A percentile compares a stretch with the other conserved stretches of the same genome.
Conservation (phyloP, 2,113 vertebrate species). For the Regulus satrapa region DNA sequence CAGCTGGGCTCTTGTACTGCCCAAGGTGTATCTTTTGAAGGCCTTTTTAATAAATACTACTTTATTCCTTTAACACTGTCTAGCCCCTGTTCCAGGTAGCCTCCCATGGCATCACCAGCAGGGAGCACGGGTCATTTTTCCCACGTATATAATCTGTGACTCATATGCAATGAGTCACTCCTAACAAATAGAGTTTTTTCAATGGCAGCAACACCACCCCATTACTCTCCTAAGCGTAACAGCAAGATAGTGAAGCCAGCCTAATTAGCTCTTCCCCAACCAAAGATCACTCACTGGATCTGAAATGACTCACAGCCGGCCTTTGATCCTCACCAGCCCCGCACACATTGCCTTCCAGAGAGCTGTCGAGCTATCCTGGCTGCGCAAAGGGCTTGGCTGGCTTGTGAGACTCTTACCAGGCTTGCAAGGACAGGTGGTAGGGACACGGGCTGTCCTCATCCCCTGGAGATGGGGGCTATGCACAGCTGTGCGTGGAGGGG, state of each 20-base stretch:
- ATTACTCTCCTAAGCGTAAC: background rate
- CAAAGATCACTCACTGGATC: background rate
- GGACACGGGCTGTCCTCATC: background rate
- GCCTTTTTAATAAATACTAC: no score
- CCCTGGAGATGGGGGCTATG: fast-evolving
- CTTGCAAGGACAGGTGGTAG: background rate
- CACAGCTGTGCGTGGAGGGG: fast-evolving
- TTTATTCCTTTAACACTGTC: no score
- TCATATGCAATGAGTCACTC: background rate
- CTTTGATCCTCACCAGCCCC: slow-evolving; percentile 16
- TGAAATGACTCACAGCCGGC: slow-evolving; percentile 33
- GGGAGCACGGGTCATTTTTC: background rate
- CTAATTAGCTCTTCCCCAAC: background rate
- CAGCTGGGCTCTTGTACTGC: no score
- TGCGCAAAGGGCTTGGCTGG: background rate
- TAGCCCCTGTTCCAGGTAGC: no score
- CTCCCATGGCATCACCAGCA: no score
- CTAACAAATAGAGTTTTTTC: slow-evolving; percentile 3
- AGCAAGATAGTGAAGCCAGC: background rate
- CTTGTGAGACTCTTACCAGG: background rate
- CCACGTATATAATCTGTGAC: background rate
- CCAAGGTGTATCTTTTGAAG: no score
- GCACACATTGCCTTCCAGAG: background rate
- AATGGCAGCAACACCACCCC: background rate
- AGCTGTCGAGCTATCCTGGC: background rate